phyloP scores from a whole-genome alignment of 2,888 invertebrate genomes.

The Coremacera marginata region DNA sequence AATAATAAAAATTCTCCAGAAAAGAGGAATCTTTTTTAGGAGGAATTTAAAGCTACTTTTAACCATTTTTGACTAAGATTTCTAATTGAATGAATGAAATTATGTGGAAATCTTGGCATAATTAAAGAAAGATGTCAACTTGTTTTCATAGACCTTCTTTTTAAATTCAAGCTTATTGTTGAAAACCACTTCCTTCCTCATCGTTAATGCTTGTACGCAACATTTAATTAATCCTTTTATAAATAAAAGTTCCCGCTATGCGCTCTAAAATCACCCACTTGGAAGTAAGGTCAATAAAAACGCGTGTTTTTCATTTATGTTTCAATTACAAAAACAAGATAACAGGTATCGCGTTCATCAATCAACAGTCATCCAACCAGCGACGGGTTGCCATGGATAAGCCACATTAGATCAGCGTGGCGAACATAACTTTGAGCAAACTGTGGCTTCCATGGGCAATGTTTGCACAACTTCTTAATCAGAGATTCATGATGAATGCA shows the following conservation, averaged over 20 bases:
- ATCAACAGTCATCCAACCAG: neutral
- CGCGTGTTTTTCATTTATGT: slow-evolving; percentile 53
- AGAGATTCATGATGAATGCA: neutral
- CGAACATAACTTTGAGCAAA: neutral
- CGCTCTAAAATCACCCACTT: slow-evolving; percentile 7
- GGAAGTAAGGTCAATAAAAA: slow-evolving; percentile 51
- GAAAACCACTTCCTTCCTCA: too few species aligned
- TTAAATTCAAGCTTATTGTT: too few species aligned
- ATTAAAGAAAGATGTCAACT: too few species aligned
- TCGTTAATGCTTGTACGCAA: too few species aligned
- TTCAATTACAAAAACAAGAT: slow-evolving; percentile 50
- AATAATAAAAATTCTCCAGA: too few species aligned
- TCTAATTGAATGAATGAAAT: too few species aligned
- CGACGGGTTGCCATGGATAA: slow-evolving; percentile 33
- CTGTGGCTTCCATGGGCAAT: slow-evolving; percentile 40
- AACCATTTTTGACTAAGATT: too few species aligned
- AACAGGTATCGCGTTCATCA: slow-evolving; percentile 55
- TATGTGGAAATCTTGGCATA: too few species aligned
- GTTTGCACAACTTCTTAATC: slow-evolving; percentile 51
- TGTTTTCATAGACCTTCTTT: too few species aligned
- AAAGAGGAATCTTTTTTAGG: too few species aligned
- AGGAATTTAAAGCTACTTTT: too few species aligned
- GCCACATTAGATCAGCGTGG: neutral
- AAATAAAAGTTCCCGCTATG: neutral
- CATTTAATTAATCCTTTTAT: too few species aligned